These are phyloP conservation scores for Selenia dentaria DNA, from an alignment of 2,888 invertebrate species.

Conservation along the genomic window DNA sequence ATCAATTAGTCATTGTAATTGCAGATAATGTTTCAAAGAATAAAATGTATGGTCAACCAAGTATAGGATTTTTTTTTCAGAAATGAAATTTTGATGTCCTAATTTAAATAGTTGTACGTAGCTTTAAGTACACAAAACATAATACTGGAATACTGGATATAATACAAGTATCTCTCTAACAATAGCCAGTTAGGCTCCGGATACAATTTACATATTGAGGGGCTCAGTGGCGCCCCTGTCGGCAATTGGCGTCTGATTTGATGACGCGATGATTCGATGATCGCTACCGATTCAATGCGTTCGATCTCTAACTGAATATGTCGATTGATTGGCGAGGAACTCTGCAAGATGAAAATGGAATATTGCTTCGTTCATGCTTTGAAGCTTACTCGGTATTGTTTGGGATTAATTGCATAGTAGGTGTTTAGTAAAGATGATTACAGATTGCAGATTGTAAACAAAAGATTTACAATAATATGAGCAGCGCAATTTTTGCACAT, in stretches of 20 bases:
- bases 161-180: conserved; percentile 12
- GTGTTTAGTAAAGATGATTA: too few relatives aligned
- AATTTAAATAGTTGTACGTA: too few relatives aligned
- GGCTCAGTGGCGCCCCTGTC: conserved; percentile 50
- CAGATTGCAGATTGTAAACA: too few relatives aligned
- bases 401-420: too few relatives aligned
- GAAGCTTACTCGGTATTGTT: too few relatives aligned
- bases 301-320: conserved; percentile 21
- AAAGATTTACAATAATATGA: too few relatives aligned
- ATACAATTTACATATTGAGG: conserved; percentile 65
- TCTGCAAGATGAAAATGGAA: neutral
- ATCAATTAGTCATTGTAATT: too few relatives aligned
- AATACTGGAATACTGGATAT: neutral
- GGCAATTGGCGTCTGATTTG: conserved; percentile 31
- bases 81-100: too few relatives aligned
- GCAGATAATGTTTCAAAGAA: too few relatives aligned
- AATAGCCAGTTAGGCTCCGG: conserved; percentile 35
- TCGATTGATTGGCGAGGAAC: conserved; percentile 16
- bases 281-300: conserved; percentile 49
- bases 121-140: neutral
- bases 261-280: conserved; percentile 38
- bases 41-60: too few relatives aligned
- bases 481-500: too few relatives aligned
- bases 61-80: too few relatives aligned
- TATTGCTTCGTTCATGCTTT: neutral